These are phyloP conservation scores for Nannospalax galili DNA, from an alignment of 2,113 vertebrate genomes.

Conservation along the genomic window DNA sequence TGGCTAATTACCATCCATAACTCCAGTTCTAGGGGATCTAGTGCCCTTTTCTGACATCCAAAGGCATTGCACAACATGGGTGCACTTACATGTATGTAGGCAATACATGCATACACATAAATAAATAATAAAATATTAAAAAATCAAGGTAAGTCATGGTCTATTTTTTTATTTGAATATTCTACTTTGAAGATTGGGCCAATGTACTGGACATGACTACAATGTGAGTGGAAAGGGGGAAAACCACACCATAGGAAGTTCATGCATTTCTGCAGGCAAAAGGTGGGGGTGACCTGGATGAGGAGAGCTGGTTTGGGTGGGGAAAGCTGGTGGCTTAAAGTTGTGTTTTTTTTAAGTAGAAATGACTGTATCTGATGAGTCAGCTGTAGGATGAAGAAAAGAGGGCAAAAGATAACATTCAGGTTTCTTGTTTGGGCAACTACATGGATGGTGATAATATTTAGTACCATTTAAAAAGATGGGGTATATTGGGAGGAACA, in stretches of 20 bases:
- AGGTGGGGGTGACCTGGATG: neutral
- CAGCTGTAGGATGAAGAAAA: neutral
- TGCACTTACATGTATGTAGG: no score
- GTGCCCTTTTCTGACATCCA: no score
- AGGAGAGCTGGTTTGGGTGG: neutral
- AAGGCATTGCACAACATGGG: no score
- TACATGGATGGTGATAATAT: neutral
- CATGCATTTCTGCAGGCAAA: neutral
- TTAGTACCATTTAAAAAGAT: neutral
- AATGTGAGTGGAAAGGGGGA: neutral
- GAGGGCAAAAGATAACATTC: neutral
- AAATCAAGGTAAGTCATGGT: neutral
- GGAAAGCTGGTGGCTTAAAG: neutral
- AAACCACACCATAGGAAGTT: neutral
- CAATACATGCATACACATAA: no score
- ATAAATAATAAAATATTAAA: no score
- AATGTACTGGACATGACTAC: neutral
- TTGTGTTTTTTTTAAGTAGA: neutral
- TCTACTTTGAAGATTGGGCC: neutral
- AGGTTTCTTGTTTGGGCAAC: neutral
- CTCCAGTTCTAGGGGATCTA: no score
- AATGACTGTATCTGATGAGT: neutral
- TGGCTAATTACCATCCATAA: no score
- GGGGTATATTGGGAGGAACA: neutral
- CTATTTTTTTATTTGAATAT: conserved; percentile 31